These are phyloP conservation scores for Drosophila paulistorum DNA, from an alignment of 1,140 invertebrate species.

Conservation along the genomic window DNA sequence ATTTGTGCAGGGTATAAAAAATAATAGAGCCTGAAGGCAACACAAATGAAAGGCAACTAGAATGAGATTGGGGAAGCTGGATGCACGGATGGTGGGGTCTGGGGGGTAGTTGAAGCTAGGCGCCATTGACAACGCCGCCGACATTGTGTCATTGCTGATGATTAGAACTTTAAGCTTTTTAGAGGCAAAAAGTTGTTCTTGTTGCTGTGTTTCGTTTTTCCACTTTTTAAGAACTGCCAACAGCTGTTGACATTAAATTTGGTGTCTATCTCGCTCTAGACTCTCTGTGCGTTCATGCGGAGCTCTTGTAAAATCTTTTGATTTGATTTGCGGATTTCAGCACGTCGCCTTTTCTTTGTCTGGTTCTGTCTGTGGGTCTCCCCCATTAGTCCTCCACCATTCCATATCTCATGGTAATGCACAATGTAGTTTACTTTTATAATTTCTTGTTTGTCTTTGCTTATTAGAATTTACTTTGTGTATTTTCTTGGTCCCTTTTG, in stretches of 20 bases:
- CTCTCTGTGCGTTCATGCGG: conserved; percentile 52
- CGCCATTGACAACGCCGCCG: conserved; percentile 17
- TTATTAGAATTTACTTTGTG: conserved; percentile 70
- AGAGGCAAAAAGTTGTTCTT: conserved; percentile 34
- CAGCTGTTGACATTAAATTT: conserved; percentile 79
- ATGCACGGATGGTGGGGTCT: too few species aligned
- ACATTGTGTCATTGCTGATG: conserved; percentile 28
- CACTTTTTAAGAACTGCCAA: conserved; percentile 62
- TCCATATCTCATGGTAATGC: background rate
- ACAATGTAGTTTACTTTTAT: conserved; percentile 59
- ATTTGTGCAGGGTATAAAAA: conserved; percentile 4
- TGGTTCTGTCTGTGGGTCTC: background rate
- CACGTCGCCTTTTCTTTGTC: conserved; percentile 49
- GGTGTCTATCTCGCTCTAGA: background rate
- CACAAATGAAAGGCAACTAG: conserved; percentile 41
- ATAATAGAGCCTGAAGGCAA: conserved; percentile 7
- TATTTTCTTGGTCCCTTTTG: background rate
- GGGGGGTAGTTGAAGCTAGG: too few species aligned
- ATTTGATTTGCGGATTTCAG: conserved; percentile 73
- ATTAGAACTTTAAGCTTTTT: conserved; percentile 65
- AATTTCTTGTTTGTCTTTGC: conserved; percentile 71
- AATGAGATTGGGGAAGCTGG: background rate
- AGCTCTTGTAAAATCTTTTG: conserved; percentile 73
- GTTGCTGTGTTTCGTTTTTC: conserved; percentile 23
- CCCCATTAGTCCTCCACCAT: too few species aligned